Base-by-base conservation (phyloP, 2,797 vertebrate species). In the Artibeus jamaicensis region DNA sequence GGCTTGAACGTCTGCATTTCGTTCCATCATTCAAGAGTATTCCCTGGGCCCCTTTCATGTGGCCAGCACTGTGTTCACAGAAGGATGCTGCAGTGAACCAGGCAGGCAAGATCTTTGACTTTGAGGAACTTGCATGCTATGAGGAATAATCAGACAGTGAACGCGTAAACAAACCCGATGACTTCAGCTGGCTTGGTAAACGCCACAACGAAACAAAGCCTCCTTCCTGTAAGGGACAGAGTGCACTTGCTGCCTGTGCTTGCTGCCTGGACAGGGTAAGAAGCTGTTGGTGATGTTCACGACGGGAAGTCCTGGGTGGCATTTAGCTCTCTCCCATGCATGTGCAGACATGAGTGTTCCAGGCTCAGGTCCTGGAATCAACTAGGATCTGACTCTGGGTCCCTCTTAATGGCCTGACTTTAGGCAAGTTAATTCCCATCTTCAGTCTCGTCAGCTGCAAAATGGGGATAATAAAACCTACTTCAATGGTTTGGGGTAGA, bases 381-480 rank as follows among this genome's bases (percentile, higher is more conserved):
- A 2, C 0, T 9, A n/a, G 74, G 50, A 55, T 78, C 15, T 10
- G 55, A 65, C 34, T 44, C 16, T 53, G n/a, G 34, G 55, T 68
- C 10, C 29, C 34, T 37, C 71, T 95, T 74, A 9, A 10, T 32
- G 22, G 44, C 73, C 29, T 74, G 55, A 65, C 65, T 85, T 91
- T 15, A 37, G 44, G 32, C 22, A 46, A 34, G 21, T 46, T 37
- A 77, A 39, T 88, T 21, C 6, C 2, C 0, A 0, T 67, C 11
- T 26, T 95, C 21, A 1, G 16, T 93, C 89, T 94, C 55, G 90
- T 90, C 55, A n/a, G 86, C 37, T 42, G n/a, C 14, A 44, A 59
- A 86, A 37, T 18, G 46, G 67, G 57, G 59, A 53, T 59, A 46
- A 50, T 62, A 29, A 96, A 82, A 81, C 6, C 26, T 70, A 48